Conservation (phyloP, 1,140 invertebrate species). For the Bombus ignitus region DNA sequence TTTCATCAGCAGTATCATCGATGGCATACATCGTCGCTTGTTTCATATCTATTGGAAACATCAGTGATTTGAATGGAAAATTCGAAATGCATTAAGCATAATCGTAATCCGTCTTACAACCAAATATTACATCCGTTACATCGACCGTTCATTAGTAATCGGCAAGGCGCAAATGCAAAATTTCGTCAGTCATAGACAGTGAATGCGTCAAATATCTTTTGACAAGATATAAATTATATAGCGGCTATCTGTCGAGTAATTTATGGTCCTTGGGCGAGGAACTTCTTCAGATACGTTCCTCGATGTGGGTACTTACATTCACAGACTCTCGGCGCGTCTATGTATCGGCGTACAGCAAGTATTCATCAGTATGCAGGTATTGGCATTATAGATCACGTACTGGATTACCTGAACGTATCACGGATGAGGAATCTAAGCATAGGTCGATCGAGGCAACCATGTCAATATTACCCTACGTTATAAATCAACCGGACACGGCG, state of each 20-base stretch:
- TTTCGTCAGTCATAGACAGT: neutral
- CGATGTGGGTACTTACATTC: neutral
- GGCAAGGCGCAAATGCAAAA: neutral
- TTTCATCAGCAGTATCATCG: no score
- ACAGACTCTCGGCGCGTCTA: neutral
- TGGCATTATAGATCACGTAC: constrained; percentile 47
- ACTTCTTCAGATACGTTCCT: neutral
- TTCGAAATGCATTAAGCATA: neutral
- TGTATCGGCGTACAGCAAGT: constrained; percentile 2
- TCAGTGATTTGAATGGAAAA: no score
- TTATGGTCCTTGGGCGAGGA: neutral
- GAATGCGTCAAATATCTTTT: neutral
- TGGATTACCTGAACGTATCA: constrained; percentile 43
- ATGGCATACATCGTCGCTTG: no score
- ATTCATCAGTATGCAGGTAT: constrained; percentile 38
- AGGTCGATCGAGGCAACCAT: constrained; percentile 27
- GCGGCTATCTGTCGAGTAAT: neutral
- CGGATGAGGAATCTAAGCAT: constrained; percentile 35
- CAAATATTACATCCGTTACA: neutral
- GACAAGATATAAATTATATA: neutral
- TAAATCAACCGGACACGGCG: constrained; percentile 30
- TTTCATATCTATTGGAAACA: no score
- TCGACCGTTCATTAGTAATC: neutral
- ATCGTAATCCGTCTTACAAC: neutral
- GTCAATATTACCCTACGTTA: constrained; percentile 39